Evolutionary conservation across 1,140 invertebrate genomes (phyloP), one percentile per base, ranked within the genome.

Genomic region (Muscidifurax raptorellus): DNA sequence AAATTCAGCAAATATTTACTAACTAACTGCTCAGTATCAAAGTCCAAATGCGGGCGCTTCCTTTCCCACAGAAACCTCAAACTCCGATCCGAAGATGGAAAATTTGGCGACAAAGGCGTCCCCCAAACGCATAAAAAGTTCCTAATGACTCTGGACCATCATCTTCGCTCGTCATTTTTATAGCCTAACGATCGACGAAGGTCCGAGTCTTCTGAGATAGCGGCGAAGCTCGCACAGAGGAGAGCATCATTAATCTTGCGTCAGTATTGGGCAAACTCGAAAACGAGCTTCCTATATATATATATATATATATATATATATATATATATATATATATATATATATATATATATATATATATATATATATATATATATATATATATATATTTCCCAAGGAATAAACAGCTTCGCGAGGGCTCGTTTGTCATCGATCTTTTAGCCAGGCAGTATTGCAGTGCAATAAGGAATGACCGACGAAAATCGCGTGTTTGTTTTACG

Each of bases 371-470:
- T n/a, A n/a, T n/a, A n/a, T n/a, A n/a, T n/a, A n/a, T n/a, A n/a
- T 22, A 10, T 69, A 44, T 28, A 28, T 12, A 40, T 40, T 59
- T 80, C n/a, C 28, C 78, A 36, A 44, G 69, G 28, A 71, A 71
- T 30, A 22, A 71, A 28, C 7, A 28, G 27, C 64, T 25, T 30
- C 67, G 36, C 22, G 28, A 25, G 7, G 44, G 25, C 44, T 77
- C 36, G 82, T 84, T 84, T 84, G 69, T 80, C 66, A 78, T 74
- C 66, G 52, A 84, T 80, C 76, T 64, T 25, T 69, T 30, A 44
- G 15, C 52, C 6, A 6, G 36, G 36, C 36, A 0, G 52, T n/a
- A n/a, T 18, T 59, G 30, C 30, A 44, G 28, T 2, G 9, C 30
- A 13, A 25, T 25, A 66, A 40, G 30, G 78, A 44, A 80, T 80